phyloP scores from a whole-genome alignment of 1,140 invertebrate species.

The Drosophila navojoa region DNA sequence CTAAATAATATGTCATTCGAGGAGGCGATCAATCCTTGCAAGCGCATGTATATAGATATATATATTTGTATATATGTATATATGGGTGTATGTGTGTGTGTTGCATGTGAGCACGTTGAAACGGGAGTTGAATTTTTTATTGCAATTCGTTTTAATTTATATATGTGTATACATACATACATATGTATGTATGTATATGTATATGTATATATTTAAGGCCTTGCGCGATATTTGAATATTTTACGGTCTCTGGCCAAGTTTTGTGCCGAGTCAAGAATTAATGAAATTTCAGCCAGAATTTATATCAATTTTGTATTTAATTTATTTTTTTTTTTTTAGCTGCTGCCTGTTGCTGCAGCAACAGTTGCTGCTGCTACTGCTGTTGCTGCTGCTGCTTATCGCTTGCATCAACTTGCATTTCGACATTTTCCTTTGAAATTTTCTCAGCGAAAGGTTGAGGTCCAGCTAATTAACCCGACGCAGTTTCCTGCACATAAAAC shows the following conservation, averaged over 20 bases:
- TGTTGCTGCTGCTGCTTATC: slow-evolving; percentile 25
- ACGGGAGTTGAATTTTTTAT: slow-evolving; percentile 79
- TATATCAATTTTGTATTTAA: slow-evolving; percentile 41
- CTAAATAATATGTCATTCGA: slow-evolving; percentile 80
- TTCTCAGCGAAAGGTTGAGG: slow-evolving; percentile 40
- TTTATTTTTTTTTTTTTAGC: not conserved
- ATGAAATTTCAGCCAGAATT: slow-evolving; percentile 51
- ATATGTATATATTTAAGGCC: slow-evolving; percentile 28
- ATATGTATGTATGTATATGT: not conserved
- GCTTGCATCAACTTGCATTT: slow-evolving; percentile 31
- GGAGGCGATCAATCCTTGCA: slow-evolving; percentile 68
- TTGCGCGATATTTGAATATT: slow-evolving; percentile 57
- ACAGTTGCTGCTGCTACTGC: slow-evolving; percentile 3
- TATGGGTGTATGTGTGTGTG: not conserved
- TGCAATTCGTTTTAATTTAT: slow-evolving; percentile 73
- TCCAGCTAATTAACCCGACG: slow-evolving; percentile 64
- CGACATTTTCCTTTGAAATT: slow-evolving; percentile 56
- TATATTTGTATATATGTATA: not conserved
- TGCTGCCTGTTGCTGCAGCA: not conserved
- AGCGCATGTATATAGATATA: slow-evolving; percentile 1
- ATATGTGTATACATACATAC: not conserved
- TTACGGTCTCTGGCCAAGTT: slow-evolving; percentile 26
- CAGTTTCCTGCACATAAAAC: slow-evolving; percentile 65
- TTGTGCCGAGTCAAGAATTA: slow-evolving; percentile 38
- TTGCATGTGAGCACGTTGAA: slow-evolving; percentile 30